Evolutionary conservation across 2,113 vertebrate species (phyloP).

Genomic region (Anolis sagrei): DNA sequence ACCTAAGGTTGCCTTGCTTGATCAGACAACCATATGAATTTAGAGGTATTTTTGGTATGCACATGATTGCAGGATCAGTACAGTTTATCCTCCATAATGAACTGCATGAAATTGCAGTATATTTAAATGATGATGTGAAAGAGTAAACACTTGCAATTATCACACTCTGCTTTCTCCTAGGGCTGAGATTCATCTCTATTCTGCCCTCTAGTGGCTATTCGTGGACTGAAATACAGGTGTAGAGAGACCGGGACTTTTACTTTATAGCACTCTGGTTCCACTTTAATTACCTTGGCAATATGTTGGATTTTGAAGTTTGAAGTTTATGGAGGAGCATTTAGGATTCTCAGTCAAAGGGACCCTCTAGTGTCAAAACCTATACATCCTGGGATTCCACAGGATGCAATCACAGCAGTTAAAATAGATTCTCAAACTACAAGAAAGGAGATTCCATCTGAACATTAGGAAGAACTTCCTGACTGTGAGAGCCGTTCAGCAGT

Average conservation of each 20-base stretch:
- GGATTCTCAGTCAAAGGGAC: no score
- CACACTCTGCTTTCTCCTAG: background rate
- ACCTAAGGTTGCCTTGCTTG: conserved; percentile 14
- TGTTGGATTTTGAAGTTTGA: no score
- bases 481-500: no score
- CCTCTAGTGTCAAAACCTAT: no score
- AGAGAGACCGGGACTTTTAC: background rate
- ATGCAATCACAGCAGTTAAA: background rate
- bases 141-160: background rate
- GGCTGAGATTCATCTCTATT: conserved; percentile 46
- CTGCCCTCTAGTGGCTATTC: conserved; percentile 68
- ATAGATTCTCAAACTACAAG: no score
- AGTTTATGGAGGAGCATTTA: no score
- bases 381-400: no score
- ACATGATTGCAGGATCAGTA: background rate
- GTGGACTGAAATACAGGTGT: fast-evolving
- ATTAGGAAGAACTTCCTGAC: no score
- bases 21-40: conserved; percentile 12
- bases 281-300: no score
- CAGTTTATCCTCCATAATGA: background rate
- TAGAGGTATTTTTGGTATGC: conserved; percentile 32
- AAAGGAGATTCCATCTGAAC: no score
- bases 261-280: no score
- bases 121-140: fast-evolving
- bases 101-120: background rate